Conservation (phyloP, 1,140 invertebrate species). For the Heliconius eleuchia region DNA sequence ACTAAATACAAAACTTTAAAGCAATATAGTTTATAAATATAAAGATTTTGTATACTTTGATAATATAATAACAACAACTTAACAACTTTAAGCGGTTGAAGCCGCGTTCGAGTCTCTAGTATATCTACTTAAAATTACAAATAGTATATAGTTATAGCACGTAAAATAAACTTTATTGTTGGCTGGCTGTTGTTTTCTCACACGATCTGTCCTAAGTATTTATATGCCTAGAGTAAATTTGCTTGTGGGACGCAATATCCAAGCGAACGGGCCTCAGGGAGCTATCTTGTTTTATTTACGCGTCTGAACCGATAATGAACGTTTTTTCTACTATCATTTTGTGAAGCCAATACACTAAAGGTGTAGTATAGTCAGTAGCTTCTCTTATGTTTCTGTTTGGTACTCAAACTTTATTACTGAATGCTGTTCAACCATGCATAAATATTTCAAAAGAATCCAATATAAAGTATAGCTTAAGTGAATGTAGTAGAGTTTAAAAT, state of each 20-base stretch:
- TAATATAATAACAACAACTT: too few relatives aligned
- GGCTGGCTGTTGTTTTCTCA: slow-evolving; percentile 52
- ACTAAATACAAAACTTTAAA: too few relatives aligned
- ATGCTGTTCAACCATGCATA: slow-evolving; percentile 50
- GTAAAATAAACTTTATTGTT: slow-evolving; percentile 61
- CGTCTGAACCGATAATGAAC: slow-evolving; percentile 73
- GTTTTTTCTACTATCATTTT: slow-evolving; percentile 65
- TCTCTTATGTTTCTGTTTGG: slow-evolving; percentile 46
- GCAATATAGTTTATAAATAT: too few relatives aligned
- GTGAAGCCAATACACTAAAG: slow-evolving; percentile 65
- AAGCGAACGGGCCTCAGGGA: slow-evolving; percentile 65
- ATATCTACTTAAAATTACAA: background rate
- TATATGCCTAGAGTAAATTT: slow-evolving; percentile 76
- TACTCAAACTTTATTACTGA: slow-evolving; percentile 55
- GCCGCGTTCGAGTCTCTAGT: too few relatives aligned
- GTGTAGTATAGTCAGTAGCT: slow-evolving; percentile 49
- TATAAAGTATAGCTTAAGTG: slow-evolving; percentile 13
- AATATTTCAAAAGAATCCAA: slow-evolving; percentile 19
- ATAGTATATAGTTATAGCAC: background rate
- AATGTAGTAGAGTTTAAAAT: slow-evolving; percentile 17
- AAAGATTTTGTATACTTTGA: too few relatives aligned
- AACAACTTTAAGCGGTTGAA: too few relatives aligned
- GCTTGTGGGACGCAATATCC: slow-evolving; percentile 75
- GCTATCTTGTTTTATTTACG: slow-evolving; percentile 72
- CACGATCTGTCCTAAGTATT: slow-evolving; percentile 68